Base-by-base conservation (phyloP, 2,113 vertebrate species). In the Enhydra lutris region DNA sequence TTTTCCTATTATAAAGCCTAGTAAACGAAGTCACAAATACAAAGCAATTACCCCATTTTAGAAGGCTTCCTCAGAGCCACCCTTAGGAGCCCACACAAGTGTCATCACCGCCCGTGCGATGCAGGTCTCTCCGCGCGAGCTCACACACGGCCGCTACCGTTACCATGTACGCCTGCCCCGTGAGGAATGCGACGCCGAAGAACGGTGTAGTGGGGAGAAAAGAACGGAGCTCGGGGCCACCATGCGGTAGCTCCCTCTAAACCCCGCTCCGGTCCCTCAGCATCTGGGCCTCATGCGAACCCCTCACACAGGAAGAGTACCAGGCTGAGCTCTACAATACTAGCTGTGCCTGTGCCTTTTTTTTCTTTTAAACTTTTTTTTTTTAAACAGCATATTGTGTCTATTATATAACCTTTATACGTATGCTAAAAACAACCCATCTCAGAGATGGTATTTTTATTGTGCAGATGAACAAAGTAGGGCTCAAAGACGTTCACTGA, bases 1-100 rank as follows among this genome's bases (percentile, higher is more conserved):
- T 78, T 92, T 88, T 89, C 73, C 78, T 97, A 69, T 93, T 81
- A 94, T 69, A 94, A 97, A 95, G 42, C 45, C 80, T 89, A 83
- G 59, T 90, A 96, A 86, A 89, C 67, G n/a, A 89, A 96, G 84
- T 85, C 78, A 93, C 71, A 93, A 81, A 88, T 26, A 84, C 1
- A 85, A 76, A 36, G 82, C 89, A 92, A 96, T 78, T 78, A 36
- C 6, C 45, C 59, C 57, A 61, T 76, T 91, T 87, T 79, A 95
- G 86, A 92, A 81, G 23, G 26, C 23, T 29, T 71, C 80, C 74
- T 73, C 6, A 73, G 73, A 96, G 67, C 84, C 31, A 86, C 36
- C 74, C 92, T 84, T 63, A 71, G 92, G 50, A 89, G 81, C 21
- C 26, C 21, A 87, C 11, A 81, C 34, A 71, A 96, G 61, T 39